Base-by-base conservation (phyloP, 2,888 invertebrate species). In the Aspidiotus destructor region DNA sequence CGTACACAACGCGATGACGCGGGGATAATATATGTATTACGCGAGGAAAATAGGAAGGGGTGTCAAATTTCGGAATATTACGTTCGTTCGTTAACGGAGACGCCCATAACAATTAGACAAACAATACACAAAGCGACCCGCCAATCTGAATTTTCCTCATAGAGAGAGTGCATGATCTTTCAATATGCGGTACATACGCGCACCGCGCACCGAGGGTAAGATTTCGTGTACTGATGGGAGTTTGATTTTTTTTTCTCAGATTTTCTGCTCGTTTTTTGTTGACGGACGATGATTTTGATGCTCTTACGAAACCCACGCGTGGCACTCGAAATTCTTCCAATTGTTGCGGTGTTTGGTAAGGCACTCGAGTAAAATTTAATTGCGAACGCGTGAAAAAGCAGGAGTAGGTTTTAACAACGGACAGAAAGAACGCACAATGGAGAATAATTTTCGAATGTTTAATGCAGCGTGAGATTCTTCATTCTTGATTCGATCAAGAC, bases 391-490 rank as follows among this genome's bases (percentile, higher is more conserved):
- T n/a, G 2, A n/a, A 11, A n/a, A 13, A 13, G 11, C 48, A 13
- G 11, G 11, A 48, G 48, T 11, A 48, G 48, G 48, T 48, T 28
- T 28, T 48, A 48, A 48, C 48, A 48, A 48, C 48, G n/a, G n/a
- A 6, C 11, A 48, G n/a, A n/a, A 48, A 48, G 48, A n/a, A 48
- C 48, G 3, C 48, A 48, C 48, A 48, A 48, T 48, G 48, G 28
- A 28, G 28, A 48, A 48, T 48, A 11, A n/a, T 48, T 48, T 48
- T 28, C n/a, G 48, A 48, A 48, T 48, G 48, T 11, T 11, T 48
- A 48, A 48, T 48, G 48, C 48, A n/a, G 48, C 48, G 48, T 48
- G n/a, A 48, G 48, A 48, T 48, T 48, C n/a, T 48, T 48, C 48
- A 28, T 28, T 48, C 48, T 48, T 48, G 48, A 48, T 48, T 48